Conservation (phyloP, 2,113 vertebrate species). For the Hipposideros armiger region DNA sequence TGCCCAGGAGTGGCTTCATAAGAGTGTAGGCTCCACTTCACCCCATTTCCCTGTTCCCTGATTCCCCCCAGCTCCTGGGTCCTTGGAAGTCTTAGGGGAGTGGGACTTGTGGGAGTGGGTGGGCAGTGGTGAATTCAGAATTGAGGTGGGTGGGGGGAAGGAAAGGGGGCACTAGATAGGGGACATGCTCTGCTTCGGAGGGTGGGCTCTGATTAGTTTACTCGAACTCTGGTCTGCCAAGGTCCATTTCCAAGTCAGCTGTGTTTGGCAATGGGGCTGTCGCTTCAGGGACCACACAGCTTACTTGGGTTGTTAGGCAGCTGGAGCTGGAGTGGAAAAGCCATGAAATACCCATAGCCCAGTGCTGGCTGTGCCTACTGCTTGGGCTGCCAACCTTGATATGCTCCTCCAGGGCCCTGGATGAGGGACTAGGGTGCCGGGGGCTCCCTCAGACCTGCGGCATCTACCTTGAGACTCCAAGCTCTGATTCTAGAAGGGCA, state of each 20-base stretch:
- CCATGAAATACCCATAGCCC: neutral
- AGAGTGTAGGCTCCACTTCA: neutral
- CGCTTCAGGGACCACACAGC: neutral
- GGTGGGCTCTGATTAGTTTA: neutral
- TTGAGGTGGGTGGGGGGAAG: neutral
- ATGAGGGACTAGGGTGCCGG: neutral
- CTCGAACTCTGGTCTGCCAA: neutral
- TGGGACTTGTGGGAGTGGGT: neutral
- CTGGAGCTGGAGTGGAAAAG: neutral
- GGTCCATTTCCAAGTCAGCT: neutral
- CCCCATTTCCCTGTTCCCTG: neutral
- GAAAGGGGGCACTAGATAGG: neutral
- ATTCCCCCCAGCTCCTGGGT: neutral
- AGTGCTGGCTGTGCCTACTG: neutral
- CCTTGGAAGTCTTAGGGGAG: neutral
- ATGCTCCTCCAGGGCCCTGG: neutral
- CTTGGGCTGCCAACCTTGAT: no score
- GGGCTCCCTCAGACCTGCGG: neutral
- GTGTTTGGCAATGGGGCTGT: neutral
- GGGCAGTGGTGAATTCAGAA: neutral
- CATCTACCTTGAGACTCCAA: neutral
- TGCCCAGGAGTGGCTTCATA: neutral
- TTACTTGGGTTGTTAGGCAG: neutral
- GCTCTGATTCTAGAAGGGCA: neutral
- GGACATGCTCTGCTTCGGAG: neutral